Conservation (phyloP, 2,888 invertebrate genomes). For the Drosophila koepferae region DNA sequence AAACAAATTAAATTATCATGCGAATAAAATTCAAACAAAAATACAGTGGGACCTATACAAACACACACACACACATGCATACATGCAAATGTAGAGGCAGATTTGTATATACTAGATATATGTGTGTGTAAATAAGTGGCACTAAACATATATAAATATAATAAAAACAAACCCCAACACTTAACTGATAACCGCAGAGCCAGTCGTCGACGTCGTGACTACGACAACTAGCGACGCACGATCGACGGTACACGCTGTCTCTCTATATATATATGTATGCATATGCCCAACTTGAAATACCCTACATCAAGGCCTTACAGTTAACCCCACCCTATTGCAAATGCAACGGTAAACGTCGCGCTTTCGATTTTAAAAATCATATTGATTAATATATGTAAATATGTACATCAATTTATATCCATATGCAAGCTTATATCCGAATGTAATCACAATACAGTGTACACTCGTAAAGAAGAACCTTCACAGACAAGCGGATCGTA, state of each 20-base stretch:
- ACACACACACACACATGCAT: constrained; percentile 11
- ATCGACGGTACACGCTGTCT: constrained; percentile 7
- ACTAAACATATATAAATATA: constrained; percentile 65
- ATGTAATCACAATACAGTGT: neutral
- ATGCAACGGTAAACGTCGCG: constrained; percentile 1
- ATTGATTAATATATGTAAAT: constrained; percentile 1
- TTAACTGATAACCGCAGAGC: constrained; percentile 70
- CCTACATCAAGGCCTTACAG: constrained; percentile 1
- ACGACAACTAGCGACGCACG: constrained; percentile 48
- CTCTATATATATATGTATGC: constrained; percentile 6
- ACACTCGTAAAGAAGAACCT: neutral
- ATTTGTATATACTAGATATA: neutral
- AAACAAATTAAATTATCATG: constrained; percentile 68
- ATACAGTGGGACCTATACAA: constrained; percentile 4
- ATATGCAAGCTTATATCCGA: neutral
- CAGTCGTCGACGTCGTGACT: constrained; percentile 60
- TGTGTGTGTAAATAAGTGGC: constrained; percentile 63
- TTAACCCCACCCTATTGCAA: neutral
- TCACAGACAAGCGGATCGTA: neutral
- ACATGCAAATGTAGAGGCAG: neutral
- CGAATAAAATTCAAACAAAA: constrained; percentile 62
- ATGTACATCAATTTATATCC: neutral
- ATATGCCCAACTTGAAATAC: constrained; percentile 21
- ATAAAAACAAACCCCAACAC: constrained; percentile 69
- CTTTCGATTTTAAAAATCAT: constrained; percentile 3